These are phyloP conservation scores for Bos indicus DNA, from an alignment of 2,113 vertebrate species.

Conservation along the genomic window DNA sequence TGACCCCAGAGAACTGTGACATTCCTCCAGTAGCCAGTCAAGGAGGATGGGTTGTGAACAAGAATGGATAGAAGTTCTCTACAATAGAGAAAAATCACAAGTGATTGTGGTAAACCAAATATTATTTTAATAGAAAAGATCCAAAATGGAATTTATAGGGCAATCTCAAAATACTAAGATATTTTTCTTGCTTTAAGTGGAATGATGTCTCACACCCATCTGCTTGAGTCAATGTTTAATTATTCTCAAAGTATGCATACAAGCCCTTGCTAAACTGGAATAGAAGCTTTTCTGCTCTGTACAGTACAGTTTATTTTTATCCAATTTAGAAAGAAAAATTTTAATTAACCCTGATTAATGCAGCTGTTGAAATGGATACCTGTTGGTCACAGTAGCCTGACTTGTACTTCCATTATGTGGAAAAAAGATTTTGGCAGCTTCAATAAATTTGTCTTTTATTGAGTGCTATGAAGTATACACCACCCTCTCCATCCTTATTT, in stretches of 20 bases:
- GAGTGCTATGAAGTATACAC: background rate
- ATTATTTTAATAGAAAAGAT: background rate
- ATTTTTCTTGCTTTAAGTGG: background rate
- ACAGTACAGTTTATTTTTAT: background rate
- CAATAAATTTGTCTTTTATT: background rate
- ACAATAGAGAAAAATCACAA: background rate
- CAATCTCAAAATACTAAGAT: background rate
- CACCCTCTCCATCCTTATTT: background rate
- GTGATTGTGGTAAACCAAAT: background rate
- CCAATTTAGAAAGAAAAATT: background rate
- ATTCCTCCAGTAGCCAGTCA: background rate
- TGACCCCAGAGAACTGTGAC: background rate
- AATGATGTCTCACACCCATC: background rate
- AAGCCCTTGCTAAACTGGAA: background rate
- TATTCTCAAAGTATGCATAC: background rate
- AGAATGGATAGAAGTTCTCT: background rate
- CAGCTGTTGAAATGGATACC: constrained; percentile 13
- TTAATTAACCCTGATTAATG: constrained; percentile 25
- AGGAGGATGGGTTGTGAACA: background rate
- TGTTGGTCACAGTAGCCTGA: background rate
- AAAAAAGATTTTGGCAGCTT: constrained; percentile 9
- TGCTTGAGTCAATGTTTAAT: constrained; percentile 10
- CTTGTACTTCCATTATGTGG: background rate
- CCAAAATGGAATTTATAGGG: background rate
- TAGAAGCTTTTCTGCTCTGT: background rate